Base-by-base conservation (phyloP, 2,113 vertebrate species). In the Triplophysa dalaica region DNA sequence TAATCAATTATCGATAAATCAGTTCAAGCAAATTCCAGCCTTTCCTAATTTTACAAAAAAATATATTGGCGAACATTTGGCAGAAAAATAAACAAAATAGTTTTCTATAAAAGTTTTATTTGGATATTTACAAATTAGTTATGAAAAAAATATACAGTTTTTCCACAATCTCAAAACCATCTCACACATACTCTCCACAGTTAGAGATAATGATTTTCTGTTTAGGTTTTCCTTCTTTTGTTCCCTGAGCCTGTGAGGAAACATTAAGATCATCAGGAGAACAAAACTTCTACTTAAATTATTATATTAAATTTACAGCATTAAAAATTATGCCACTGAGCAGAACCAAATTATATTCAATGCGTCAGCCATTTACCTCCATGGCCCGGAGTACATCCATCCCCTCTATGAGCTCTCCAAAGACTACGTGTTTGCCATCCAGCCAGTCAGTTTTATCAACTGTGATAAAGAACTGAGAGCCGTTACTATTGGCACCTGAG, bases 381-480 rank as follows among this genome's bases (percentile, higher is more conserved):
- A 98, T 96, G 78, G 95, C 89, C 60, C 90, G 87, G 33, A 98
- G 75, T 67, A 98, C 95, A 0, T 98, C 96, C 91, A 98, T 94
- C 77, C 98, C 97, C 79, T 99, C 97, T 0, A 96, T 93, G 86
- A 99, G 82, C 75, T 99, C 98, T 19, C 98, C 98, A 0, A 99
- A 98, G 76, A 99, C 95, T 83, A 99, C 95, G 0, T 98, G 96
- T 89, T 98, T 98, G 38, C 94, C 94, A 0, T 97, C 96, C 87
- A 99, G 91, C 96, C 95, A 96, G 78, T 96, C 97, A 0, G 96
- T 98, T 79, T 98, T 97, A 63, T 97, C 97, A 0, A 92, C 97
- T 0, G 95, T 96, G 90, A 98, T 92, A 90, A 96, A 99, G 90
- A 99, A 98, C 92, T 98, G 97, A 13, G 95, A 99, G 77, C 95